A percentile compares a stretch with the other conserved stretches of the same genome.
Conservation (phyloP, 1,140 invertebrate genomes). For the Drosophila littoralis region DNA sequence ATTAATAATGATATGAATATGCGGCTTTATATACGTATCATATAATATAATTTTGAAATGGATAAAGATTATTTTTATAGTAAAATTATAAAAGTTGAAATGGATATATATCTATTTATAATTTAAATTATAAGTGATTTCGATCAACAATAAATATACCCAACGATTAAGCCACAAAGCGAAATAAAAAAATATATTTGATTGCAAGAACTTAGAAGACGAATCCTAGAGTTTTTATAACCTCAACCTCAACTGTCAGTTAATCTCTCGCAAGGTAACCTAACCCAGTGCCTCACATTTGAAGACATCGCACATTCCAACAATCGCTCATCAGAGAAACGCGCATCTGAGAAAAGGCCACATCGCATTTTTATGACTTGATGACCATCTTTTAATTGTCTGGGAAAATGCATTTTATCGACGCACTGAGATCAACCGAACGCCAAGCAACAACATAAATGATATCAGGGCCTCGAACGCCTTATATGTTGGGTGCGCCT, state of each 20-base stretch:
- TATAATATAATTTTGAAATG: no score
- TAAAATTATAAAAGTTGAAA: no score
- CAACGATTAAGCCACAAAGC: background rate
- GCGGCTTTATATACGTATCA: no score
- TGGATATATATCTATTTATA: no score
- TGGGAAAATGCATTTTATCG: conserved; percentile 71
- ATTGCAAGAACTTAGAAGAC: background rate
- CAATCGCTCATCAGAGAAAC: conserved; percentile 21
- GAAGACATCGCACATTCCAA: conserved; percentile 13
- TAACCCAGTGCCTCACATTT: conserved; percentile 46
- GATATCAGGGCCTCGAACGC: conserved; percentile 50
- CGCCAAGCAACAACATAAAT: conserved; percentile 2
- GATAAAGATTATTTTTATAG: no score
- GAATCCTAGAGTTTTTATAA: conserved; percentile 7
- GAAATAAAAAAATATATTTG: background rate
- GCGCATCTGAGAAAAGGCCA: conserved; percentile 2
- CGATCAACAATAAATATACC: no score
- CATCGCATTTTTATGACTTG: conserved; percentile 31
- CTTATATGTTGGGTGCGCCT: background rate
- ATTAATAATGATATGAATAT: no score
- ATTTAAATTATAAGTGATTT: no score
- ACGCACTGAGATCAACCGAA: conserved; percentile 38
- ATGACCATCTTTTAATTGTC: conserved; percentile 71
- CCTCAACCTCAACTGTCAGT: background rate
- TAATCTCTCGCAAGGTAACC: background rate